These are phyloP conservation scores for Mormyrops boulengeri DNA, from an alignment of 2,797 vertebrate genomes.

Conservation along the genomic window DNA sequence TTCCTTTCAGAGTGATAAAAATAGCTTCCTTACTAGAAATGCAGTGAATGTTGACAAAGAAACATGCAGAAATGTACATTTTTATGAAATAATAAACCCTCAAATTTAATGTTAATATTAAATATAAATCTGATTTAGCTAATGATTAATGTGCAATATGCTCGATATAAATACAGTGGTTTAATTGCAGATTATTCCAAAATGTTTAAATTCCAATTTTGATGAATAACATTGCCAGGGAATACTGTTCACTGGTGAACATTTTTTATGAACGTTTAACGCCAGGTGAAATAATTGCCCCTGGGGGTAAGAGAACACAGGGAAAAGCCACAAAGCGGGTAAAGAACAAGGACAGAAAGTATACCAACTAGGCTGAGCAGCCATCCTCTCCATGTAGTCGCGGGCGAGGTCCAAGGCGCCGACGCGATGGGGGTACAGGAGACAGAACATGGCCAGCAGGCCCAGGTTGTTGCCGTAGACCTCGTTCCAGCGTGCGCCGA, in stretches of 20 bases:
- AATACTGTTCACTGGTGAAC: neutral
- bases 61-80: neutral
- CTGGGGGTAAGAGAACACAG: neutral
- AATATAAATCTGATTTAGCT: neutral
- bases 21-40: slow-evolving; percentile 6
- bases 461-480: slow-evolving; percentile 97
- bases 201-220: neutral
- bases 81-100: no score
- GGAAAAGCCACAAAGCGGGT: slow-evolving; percentile 33
- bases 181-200: neutral
- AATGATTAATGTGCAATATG: neutral
- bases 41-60: neutral
- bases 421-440: slow-evolving; percentile 84
- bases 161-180: neutral
- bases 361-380: slow-evolving; percentile 99
- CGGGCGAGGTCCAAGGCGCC: slow-evolving; percentile 81
- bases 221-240: neutral
- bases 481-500: slow-evolving; percentile 93
- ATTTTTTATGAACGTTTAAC: neutral
- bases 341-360: slow-evolving; percentile 64
- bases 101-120: neutral
- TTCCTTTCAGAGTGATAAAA: slow-evolving; percentile 13
- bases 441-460: slow-evolving; percentile 87
- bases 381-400: slow-evolving; percentile 99
- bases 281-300: neutral